Evolutionary conservation across 2,113 vertebrate species (phyloP).

Genomic region (Xerus inauris): DNA sequence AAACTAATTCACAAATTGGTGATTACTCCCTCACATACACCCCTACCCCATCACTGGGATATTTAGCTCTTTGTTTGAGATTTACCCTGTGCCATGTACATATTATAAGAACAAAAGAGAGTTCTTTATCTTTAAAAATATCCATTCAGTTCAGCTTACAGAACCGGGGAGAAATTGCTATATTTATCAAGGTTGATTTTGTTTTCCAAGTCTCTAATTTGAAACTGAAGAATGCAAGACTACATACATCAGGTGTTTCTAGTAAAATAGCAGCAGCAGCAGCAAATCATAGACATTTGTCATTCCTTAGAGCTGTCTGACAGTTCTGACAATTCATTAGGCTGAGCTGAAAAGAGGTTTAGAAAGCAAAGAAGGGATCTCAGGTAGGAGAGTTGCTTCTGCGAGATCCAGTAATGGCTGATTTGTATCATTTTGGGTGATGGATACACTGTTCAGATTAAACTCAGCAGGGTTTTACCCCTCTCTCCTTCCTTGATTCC

Average conservation of each 20-base stretch:
- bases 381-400: constrained; percentile 87
- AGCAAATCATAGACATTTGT: constrained; percentile 92
- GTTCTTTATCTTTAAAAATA: constrained; percentile 77
- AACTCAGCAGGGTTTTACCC: constrained; percentile 80
- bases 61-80: constrained; percentile 67
- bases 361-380: constrained; percentile 87
- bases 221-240: constrained; percentile 85
- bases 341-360: constrained; percentile 89
- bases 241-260: constrained; percentile 90
- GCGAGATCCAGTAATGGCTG: constrained; percentile 89
- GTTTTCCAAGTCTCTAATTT: constrained; percentile 86
- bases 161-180: constrained; percentile 81
- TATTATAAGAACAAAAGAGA: constrained; percentile 70
- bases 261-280: constrained; percentile 86
- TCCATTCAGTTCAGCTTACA: constrained; percentile 72
- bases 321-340: constrained; percentile 94
- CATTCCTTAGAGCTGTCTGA: constrained; percentile 91
- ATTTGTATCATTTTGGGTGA: constrained; percentile 90
- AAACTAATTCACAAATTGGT: constrained; percentile 21
- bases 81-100: constrained; percentile 28
- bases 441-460: constrained; percentile 88
- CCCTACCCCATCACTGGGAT: not conserved
- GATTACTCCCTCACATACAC: not conserved
- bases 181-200: constrained; percentile 83
- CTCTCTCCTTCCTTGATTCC: constrained; percentile 34